Conservation (phyloP, 2,888 invertebrate genomes). For the Drosophila histrio region DNA sequence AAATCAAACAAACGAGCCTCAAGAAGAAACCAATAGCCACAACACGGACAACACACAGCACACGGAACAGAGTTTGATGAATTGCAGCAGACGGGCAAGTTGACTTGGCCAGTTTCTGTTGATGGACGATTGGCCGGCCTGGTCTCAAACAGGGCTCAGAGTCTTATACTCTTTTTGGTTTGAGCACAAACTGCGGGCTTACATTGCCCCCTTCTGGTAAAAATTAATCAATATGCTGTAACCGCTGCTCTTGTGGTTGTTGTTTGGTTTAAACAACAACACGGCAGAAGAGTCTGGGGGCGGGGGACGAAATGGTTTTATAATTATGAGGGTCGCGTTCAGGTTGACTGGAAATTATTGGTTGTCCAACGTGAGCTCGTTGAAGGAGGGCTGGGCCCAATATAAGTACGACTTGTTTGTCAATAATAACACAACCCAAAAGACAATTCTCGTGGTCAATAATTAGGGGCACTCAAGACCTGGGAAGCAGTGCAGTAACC, state of each 20-base stretch:
- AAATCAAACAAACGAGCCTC: conserved; percentile 74
- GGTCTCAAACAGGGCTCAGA: conserved; percentile 5
- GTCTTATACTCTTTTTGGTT: conserved; percentile 1
- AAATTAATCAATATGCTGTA: conserved; percentile 73
- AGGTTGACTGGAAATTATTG: conserved; percentile 69
- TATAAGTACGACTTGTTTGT: conserved; percentile 55
- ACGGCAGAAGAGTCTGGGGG: conserved; percentile 4
- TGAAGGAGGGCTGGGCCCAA: conserved; percentile 35
- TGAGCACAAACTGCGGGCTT: conserved; percentile 33
- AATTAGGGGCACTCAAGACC: conserved; percentile 27
- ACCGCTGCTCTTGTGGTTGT: conserved; percentile 34
- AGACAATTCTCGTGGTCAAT: conserved; percentile 33
- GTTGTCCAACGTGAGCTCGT: conserved; percentile 55
- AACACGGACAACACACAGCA: neutral
- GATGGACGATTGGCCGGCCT: conserved; percentile 59
- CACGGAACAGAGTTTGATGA: conserved; percentile 61
- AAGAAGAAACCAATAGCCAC: conserved; percentile 15
- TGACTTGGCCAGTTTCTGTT: conserved; percentile 67
- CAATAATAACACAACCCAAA: conserved; percentile 42
- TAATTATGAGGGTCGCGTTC: conserved; percentile 73
- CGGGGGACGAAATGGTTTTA: conserved; percentile 62
- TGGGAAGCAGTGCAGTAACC: conserved; percentile 17
- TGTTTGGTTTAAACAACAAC: conserved; percentile 64
- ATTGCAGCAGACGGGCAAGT: conserved; percentile 59
- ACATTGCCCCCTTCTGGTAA: conserved; percentile 27